Conservation (phyloP, 2,797 vertebrate species). For the Coilia nasus region DNA sequence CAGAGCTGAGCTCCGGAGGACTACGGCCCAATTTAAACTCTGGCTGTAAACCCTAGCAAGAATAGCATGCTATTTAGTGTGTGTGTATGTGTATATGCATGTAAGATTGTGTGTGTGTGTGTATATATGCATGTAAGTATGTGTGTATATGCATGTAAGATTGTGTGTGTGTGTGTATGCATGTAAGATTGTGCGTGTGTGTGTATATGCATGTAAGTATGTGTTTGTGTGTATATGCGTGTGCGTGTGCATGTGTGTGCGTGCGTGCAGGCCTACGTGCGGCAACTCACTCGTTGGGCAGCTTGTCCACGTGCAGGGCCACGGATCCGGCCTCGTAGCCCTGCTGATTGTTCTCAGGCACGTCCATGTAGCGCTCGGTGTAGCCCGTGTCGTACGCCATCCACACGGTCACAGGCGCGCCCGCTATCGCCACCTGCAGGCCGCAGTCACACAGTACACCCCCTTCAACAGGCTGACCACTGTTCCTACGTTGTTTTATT, state of each 20-base stretch:
- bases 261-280: neutral
- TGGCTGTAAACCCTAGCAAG: no score
- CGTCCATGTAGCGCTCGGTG: slow-evolving; percentile 97
- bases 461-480: neutral
- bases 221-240: neutral
- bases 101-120: no score
- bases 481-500: no score
- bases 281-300: slow-evolving; percentile 92
- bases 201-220: neutral
- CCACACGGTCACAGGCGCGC: slow-evolving; percentile 96
- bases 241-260: neutral
- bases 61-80: no score
- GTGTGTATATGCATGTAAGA: no score
- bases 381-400: slow-evolving; percentile 98
- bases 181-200: no score
- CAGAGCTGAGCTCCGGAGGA: no score
- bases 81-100: no score
- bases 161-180: no score
- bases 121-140: neutral
- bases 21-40: no score
- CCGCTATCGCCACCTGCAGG: slow-evolving; percentile 89
- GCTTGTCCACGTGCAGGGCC: slow-evolving; percentile 94
- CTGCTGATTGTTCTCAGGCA: slow-evolving; percentile 94
- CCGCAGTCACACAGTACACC: neutral
- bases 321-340: slow-evolving; percentile 96